A percentile compares a stretch with the other conserved stretches of the same genome.
These are phyloP conservation scores for Phyllostomus discolor DNA, from an alignment of 2,113 vertebrate species.

Conservation along the genomic window DNA sequence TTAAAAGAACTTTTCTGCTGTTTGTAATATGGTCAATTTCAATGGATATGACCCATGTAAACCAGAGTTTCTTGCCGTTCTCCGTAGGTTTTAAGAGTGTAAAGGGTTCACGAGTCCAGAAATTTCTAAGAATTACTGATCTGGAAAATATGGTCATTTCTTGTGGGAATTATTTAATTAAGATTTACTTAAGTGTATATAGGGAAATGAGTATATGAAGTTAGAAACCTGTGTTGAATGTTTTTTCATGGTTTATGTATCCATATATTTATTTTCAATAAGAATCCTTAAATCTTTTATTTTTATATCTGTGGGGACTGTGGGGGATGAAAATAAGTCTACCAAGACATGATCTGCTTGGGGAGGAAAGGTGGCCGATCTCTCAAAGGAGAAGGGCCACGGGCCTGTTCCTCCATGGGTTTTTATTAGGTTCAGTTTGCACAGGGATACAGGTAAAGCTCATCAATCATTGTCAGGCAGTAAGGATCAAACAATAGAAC, in stretches of 20 bases:
- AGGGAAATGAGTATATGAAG: neutral
- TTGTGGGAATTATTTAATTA: neutral
- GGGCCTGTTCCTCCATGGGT: too few relatives aligned
- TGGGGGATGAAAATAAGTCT: too few relatives aligned
- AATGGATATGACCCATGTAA: neutral
- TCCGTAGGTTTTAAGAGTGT: neutral
- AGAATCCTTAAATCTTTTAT: neutral
- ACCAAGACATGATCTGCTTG: too few relatives aligned
- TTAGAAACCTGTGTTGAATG: neutral
- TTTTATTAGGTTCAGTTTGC: too few relatives aligned
- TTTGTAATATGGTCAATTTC: neutral
- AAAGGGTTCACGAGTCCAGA: neutral
- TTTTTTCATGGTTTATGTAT: neutral
- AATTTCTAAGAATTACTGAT: conserved; percentile 19
- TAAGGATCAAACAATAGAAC: too few relatives aligned
- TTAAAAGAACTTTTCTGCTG: neutral
- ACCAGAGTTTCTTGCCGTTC: neutral
- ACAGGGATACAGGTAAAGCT: too few relatives aligned
- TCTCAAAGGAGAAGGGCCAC: too few relatives aligned
- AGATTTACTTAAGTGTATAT: neutral
- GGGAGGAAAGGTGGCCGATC: too few relatives aligned
- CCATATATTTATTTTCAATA: neutral
- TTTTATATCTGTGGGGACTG: too few relatives aligned
- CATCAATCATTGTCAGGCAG: too few relatives aligned
- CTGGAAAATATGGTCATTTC: neutral